A percentile compares a stretch with the other conserved stretches of the same genome.
Conservation (phyloP, 2,113 vertebrate genomes). For the Epinephelus lanceolatus region DNA sequence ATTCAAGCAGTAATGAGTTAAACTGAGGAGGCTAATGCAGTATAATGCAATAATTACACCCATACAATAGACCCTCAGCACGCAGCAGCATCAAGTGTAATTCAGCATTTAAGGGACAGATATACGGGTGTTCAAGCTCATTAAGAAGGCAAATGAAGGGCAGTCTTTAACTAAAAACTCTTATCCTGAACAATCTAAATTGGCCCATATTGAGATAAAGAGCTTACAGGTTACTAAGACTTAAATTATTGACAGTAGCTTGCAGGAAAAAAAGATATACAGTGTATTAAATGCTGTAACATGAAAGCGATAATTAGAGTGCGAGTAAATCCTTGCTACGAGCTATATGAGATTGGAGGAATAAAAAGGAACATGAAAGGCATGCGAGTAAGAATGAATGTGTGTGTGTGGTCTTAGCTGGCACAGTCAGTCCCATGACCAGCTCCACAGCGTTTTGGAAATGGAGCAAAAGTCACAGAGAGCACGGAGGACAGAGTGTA, state of each 20-base stretch:
- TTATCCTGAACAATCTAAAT: conserved; percentile 76
- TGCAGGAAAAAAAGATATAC: conserved; percentile 42
- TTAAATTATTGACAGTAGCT: conserved; percentile 65
- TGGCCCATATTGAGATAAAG: conserved; percentile 54
- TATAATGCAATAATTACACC: conserved; percentile 77
- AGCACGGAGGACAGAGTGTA: conserved; percentile 13
- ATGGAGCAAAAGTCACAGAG: conserved; percentile 55
- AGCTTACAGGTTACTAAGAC: conserved; percentile 33
- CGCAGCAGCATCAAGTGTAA: conserved; percentile 41
- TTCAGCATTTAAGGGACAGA: conserved; percentile 46
- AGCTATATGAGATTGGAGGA: conserved; percentile 61
- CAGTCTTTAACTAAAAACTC: conserved; percentile 43
- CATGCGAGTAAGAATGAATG: conserved; percentile 34
- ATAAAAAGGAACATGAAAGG: conserved; percentile 45
- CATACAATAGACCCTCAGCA: conserved; percentile 26
- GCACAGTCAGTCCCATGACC: conserved; percentile 67
- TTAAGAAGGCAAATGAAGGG: conserved; percentile 47
- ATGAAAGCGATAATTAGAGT: conserved; percentile 70
- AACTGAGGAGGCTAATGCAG: conserved; percentile 72
- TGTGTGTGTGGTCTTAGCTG: conserved; percentile 61
- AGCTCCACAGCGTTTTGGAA: conserved; percentile 51
- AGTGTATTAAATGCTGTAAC: conserved; percentile 59
- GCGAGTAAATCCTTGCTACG: conserved; percentile 72
- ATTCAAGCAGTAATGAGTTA: conserved; percentile 71
- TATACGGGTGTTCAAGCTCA: conserved; percentile 52